Conservation (phyloP, 2,888 invertebrate species). For the Poecilobothrus nobilitatus region DNA sequence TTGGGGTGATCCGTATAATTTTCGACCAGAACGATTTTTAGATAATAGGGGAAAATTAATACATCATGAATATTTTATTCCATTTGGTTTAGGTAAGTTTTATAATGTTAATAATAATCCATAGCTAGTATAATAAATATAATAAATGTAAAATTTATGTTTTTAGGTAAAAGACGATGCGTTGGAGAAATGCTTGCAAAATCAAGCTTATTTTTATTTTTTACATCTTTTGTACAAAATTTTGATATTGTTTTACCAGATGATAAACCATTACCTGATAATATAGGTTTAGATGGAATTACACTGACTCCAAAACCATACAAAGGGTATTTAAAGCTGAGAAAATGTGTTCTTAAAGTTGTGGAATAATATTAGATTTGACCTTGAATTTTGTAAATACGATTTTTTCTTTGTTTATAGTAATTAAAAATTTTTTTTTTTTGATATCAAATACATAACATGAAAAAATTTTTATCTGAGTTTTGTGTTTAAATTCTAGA, state of each 20-base stretch:
- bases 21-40: slow-evolving; percentile 56
- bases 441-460: no score
- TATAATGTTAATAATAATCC: no score
- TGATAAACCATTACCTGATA: slow-evolving; percentile 27
- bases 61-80: slow-evolving; percentile 50
- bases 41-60: slow-evolving; percentile 47
- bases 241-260: slow-evolving; percentile 39
- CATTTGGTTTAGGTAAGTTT: slow-evolving; percentile 58
- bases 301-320: slow-evolving; percentile 37
- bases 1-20: slow-evolving; percentile 53
- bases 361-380: no score
- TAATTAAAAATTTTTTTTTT: no score
- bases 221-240: slow-evolving; percentile 52
- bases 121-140: no score
- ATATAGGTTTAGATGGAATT: slow-evolving; percentile 35
- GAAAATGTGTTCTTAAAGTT: slow-evolving; percentile 12
- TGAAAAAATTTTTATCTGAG: no score
- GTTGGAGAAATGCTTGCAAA: slow-evolving; percentile 56
- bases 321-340: slow-evolving; percentile 22
- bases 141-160: no score
- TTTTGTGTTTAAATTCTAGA: no score
- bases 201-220: slow-evolving; percentile 52
- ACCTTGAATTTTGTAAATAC: no score
- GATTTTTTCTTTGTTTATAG: no score
- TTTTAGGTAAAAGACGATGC: slow-evolving; percentile 46